phyloP scores from a whole-genome alignment of 2,113 vertebrate genomes.

The Brienomyrus longianalis region DNA sequence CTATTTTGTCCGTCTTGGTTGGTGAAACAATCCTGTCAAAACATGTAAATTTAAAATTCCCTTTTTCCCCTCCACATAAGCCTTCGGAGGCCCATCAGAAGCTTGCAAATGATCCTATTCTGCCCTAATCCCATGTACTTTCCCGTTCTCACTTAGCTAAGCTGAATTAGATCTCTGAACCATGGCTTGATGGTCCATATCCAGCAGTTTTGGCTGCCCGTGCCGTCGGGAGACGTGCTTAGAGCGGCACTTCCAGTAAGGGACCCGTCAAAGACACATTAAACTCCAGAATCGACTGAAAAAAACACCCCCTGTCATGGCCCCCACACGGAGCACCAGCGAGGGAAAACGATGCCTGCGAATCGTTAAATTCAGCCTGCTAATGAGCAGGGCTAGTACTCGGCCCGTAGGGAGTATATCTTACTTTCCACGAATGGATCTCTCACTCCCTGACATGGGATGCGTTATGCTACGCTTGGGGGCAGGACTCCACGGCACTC shows the following conservation, averaged over 20 bases:
- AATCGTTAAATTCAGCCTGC: conserved; percentile 14
- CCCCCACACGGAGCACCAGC: background rate
- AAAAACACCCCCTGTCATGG: background rate
- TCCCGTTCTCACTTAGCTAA: background rate
- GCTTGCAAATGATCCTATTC: background rate
- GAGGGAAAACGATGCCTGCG: background rate
- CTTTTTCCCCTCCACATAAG: background rate
- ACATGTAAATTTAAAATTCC: background rate
- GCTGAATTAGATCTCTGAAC: background rate
- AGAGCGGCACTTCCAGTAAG: background rate
- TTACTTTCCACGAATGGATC: conserved; percentile 6
- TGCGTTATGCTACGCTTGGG: conserved; percentile 24
- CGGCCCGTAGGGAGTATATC: conserved; percentile 31
- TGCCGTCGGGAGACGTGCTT: background rate
- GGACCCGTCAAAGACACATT: background rate
- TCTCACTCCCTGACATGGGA: conserved; percentile 23
- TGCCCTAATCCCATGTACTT: background rate
- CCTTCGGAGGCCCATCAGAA: background rate
- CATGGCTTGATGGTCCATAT: background rate
- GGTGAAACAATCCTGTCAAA: background rate
- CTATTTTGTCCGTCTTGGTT: background rate
- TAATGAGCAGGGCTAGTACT: background rate
- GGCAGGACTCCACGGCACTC: conserved; percentile 44
- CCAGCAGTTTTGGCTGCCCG: background rate
- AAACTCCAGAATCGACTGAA: background rate